phyloP scores from a whole-genome alignment of 2,797 vertebrate species.

The Antennarius maculatus region DNA sequence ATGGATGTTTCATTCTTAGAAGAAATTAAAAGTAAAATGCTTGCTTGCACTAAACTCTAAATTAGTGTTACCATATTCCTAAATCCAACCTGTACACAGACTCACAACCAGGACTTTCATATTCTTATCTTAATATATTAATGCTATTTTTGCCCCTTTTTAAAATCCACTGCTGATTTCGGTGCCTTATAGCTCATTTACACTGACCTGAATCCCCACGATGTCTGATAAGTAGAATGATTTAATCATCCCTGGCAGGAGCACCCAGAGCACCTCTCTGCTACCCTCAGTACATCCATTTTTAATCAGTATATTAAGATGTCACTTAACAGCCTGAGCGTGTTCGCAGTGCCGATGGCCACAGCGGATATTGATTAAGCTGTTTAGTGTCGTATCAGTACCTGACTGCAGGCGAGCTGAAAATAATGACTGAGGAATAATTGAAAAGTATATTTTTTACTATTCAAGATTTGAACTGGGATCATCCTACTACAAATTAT shows the following conservation, averaged over 20 bases:
- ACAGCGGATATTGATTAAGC: conserved; percentile 82
- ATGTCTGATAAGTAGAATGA: conserved; percentile 69
- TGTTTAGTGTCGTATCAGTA: conserved; percentile 79
- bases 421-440: conserved; percentile 74
- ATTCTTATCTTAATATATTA: conserved; percentile 17
- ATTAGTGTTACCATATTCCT: not conserved
- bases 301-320: conserved; percentile 83
- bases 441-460: conserved; percentile 65
- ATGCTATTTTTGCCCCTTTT: conserved; percentile 18
- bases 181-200: conserved; percentile 69
- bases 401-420: conserved; percentile 73
- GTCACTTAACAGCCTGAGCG: conserved; percentile 81
- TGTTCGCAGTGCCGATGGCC: conserved; percentile 79
- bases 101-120: conserved; percentile 22
- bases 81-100: not conserved
- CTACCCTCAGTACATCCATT: conserved; percentile 76
- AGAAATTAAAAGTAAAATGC: not conserved
- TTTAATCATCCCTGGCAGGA: conserved; percentile 77
- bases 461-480: not conserved
- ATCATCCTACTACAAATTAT: conserved; percentile 1
- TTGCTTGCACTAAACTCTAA: not conserved
- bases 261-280: conserved; percentile 66
- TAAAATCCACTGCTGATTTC: conserved; percentile 44
- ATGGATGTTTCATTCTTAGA: not conserved
- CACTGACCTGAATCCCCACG: conserved; percentile 69